These are phyloP conservation scores for Aphyosemion australe DNA, from an alignment of 2,113 vertebrate genomes.

Conservation along the genomic window DNA sequence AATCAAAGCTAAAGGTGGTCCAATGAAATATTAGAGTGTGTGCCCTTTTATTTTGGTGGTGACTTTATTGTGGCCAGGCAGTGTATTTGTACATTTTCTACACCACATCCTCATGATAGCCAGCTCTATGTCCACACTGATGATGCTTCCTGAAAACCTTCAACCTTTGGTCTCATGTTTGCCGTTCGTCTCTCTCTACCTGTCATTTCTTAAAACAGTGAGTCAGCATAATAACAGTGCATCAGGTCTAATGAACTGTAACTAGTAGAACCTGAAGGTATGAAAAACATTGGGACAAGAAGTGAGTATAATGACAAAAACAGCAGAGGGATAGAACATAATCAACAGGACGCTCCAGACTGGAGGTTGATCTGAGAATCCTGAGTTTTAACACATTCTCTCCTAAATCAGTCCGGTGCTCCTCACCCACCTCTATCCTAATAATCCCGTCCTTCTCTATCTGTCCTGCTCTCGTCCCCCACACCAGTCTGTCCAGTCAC, in stretches of 20 bases:
- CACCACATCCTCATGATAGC: too few species aligned
- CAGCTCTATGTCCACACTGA: too few species aligned
- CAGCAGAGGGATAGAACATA: not conserved
- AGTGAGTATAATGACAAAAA: not conserved
- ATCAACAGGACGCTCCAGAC: not conserved
- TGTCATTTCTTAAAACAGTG: not conserved
- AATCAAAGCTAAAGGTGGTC: too few species aligned
- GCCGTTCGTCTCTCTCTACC: not conserved
- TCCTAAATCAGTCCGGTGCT: not conserved
- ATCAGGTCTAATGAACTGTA: too few species aligned
- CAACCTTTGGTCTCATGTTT: not conserved
- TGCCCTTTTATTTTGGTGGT: too few species aligned
- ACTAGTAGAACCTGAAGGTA: not conserved
- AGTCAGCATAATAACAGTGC: too few species aligned
- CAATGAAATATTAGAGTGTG: too few species aligned
- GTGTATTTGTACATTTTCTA: too few species aligned
- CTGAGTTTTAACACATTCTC: too few species aligned
- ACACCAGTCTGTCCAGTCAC: not conserved
- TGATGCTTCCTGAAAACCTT: not conserved
- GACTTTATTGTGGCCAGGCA: too few species aligned
- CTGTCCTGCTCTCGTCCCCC: slow-evolving; percentile 8
- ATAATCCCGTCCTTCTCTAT: not conserved
- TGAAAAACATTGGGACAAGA: not conserved
- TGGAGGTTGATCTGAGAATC: not conserved
- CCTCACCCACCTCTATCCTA: not conserved